These are phyloP conservation scores for Hybos culiciformis DNA, from an alignment of 2,888 invertebrate genomes.

Conservation along the genomic window DNA sequence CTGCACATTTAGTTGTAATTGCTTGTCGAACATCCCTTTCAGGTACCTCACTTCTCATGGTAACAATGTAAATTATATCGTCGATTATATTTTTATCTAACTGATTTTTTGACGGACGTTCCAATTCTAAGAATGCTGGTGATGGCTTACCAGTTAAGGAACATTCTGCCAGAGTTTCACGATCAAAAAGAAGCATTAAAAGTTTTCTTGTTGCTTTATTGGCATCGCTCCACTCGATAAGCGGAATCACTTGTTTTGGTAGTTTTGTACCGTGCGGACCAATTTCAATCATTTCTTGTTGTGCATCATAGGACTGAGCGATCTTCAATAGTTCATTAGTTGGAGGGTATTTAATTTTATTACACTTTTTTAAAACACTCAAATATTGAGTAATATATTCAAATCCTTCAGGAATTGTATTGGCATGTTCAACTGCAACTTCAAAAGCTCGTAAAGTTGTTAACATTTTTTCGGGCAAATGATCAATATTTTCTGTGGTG, in stretches of 20 bases:
- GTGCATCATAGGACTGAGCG: too few species aligned
- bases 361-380: too few species aligned
- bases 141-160: conserved; percentile 45
- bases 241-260: conserved; percentile 26
- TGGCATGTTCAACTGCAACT: too few species aligned
- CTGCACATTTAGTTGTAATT: conserved; percentile 47
- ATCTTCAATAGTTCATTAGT: too few species aligned
- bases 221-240: conserved; percentile 39
- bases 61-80: conserved; percentile 43
- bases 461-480: too few species aligned
- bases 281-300: too few species aligned
- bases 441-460: too few species aligned
- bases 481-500: too few species aligned
- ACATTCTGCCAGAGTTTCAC: conserved; percentile 43
- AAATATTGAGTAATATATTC: too few species aligned
- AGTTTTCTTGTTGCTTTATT: conserved; percentile 41
- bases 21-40: conserved; percentile 41
- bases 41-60: conserved; percentile 37
- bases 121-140: conserved; percentile 35
- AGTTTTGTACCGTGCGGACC: conserved; percentile 33
- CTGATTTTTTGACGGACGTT: conserved; percentile 23
- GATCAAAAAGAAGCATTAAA: conserved; percentile 40
- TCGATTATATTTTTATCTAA: conserved; percentile 39
- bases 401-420: too few species aligned
- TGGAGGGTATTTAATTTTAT: too few species aligned